phyloP scores from a whole-genome alignment of 2,888 invertebrate genomes.

The Sicus ferrugineus region DNA sequence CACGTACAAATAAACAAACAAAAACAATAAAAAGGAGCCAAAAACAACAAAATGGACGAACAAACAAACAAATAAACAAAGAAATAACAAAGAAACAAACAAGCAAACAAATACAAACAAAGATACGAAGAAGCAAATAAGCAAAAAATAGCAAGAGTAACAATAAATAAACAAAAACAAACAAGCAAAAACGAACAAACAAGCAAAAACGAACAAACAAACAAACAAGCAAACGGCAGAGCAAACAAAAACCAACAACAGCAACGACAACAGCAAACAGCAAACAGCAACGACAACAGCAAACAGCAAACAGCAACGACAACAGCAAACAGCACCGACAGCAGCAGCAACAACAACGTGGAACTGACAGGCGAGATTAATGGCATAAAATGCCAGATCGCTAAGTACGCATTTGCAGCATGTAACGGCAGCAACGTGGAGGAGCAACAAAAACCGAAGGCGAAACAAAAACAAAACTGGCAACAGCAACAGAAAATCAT shows the following conservation, averaged over 20 bases:
- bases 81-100: no score
- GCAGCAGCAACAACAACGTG: conserved; percentile 9
- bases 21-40: no score
- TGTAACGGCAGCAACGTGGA: conserved; percentile 16
- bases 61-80: no score
- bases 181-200: no score
- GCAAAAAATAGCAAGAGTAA: no score
- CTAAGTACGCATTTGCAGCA: conserved; percentile 35
- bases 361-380: conserved; percentile 32
- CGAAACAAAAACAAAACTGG: conserved; percentile 20
- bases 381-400: conserved; percentile 34
- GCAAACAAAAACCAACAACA: not conserved
- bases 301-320: not conserved
- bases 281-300: not conserved
- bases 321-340: conserved; percentile 7
- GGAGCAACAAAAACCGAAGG: conserved; percentile 20
- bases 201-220: no score
- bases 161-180: no score
- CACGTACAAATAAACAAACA: no score
- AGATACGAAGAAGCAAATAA: no score
- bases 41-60: no score
- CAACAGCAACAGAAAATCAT: conserved; percentile 10
- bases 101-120: no score
- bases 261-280: conserved; percentile 4
- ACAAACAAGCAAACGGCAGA: not conserved